These are phyloP conservation scores for Ennomos erosarius DNA, from an alignment of 2,888 invertebrate species.

Conservation along the genomic window DNA sequence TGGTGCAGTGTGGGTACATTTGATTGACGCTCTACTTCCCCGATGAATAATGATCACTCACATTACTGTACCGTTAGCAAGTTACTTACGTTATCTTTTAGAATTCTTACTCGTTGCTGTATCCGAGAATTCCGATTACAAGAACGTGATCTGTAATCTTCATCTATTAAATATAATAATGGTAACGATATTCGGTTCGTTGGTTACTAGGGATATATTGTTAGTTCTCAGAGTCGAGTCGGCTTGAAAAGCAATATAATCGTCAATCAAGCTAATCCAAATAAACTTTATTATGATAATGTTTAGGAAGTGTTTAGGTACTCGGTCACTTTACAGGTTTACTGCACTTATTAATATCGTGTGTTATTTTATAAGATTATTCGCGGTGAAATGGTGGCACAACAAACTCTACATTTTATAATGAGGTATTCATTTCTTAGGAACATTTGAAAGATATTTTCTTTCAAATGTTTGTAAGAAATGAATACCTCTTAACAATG, in stretches of 20 bases:
- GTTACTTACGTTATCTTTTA: constrained; percentile 46
- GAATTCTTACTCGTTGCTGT: constrained; percentile 31
- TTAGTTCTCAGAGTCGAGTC: constrained; percentile 2
- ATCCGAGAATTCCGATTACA: constrained; percentile 5
- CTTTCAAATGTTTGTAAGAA: too few relatives aligned
- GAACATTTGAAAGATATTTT: too few relatives aligned
- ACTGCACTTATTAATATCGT: too few relatives aligned
- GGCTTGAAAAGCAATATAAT: background rate
- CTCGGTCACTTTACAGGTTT: too few relatives aligned
- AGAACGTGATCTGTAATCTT: constrained; percentile 41
- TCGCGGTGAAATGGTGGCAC: too few relatives aligned
- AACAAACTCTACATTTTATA: too few relatives aligned
- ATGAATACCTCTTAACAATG: too few relatives aligned
- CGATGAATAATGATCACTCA: constrained; percentile 51
- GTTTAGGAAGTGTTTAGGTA: too few relatives aligned
- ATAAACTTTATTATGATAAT: too few relatives aligned
- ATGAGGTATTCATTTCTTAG: too few relatives aligned
- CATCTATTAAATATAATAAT: constrained; percentile 36
- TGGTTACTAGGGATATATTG: constrained; percentile 6
- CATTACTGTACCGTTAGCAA: constrained; percentile 58
- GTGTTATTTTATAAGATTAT: too few relatives aligned
- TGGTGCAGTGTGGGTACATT: constrained; percentile 30
- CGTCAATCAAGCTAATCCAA: background rate
- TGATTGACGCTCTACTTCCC: constrained; percentile 51
- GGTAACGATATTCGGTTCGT: constrained; percentile 8